These are phyloP conservation scores for Amphimallon solstitiale DNA, from an alignment of 2,888 invertebrate species.

Conservation along the genomic window DNA sequence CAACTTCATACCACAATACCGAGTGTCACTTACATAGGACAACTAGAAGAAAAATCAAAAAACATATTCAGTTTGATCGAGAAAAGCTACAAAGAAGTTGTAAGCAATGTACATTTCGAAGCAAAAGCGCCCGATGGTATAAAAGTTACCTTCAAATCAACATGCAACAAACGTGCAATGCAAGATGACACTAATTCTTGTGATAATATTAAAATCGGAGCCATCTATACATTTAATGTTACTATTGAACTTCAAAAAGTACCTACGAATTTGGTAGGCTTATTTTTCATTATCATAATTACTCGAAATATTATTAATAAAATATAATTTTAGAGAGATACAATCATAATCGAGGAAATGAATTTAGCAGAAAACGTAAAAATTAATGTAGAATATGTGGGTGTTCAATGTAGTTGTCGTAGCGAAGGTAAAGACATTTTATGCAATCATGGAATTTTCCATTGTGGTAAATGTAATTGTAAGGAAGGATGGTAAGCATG, in stretches of 20 bases:
- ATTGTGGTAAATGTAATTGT: conserved; percentile 58
- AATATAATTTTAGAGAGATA: conserved; percentile 57
- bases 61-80: conserved; percentile 87
- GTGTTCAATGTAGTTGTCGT: conserved; percentile 65
- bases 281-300: neutral
- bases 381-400: conserved; percentile 71
- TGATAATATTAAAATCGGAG: conserved; percentile 70
- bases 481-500: conserved; percentile 47
- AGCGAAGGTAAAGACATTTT: conserved; percentile 72
- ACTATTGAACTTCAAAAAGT: conserved; percentile 70
- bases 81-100: conserved; percentile 81
- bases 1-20: conserved; percentile 75
- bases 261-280: conserved; percentile 53
- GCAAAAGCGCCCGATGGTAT: conserved; percentile 72
- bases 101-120: conserved; percentile 71
- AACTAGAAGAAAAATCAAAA: conserved; percentile 81
- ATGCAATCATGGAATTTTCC: conserved; percentile 65
- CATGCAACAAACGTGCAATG: conserved; percentile 68
- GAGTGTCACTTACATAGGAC: conserved; percentile 80
- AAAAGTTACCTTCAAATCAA: conserved; percentile 75
- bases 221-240: conserved; percentile 72
- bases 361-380: conserved; percentile 76
- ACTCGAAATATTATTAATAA: neutral
- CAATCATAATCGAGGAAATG: conserved; percentile 77
- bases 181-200: conserved; percentile 60